These are phyloP conservation scores for Caenorhabditis zanzibari DNA, from an alignment of 2,888 invertebrate genomes.

Conservation along the genomic window DNA sequence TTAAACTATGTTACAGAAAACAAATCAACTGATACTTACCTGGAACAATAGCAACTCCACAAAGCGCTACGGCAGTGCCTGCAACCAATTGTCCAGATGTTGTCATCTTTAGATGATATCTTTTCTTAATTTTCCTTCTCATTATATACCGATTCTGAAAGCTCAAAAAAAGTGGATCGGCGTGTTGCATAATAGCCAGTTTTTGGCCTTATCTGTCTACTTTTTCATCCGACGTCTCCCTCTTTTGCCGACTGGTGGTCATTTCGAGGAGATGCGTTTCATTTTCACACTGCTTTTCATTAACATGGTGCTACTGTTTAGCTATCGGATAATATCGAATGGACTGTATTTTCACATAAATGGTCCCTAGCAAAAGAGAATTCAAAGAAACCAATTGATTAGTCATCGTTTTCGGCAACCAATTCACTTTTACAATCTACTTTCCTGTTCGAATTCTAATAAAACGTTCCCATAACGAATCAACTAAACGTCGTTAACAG, in stretches of 20 bases:
- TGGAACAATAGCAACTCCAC: conserved; percentile 63
- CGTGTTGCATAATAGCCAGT: conserved; percentile 62
- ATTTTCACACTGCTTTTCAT: background rate
- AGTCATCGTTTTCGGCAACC: conserved; percentile 3
- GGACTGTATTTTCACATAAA: too few species aligned
- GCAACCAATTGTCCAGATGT: conserved; percentile 59
- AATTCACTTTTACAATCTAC: background rate
- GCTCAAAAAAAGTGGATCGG: conserved; percentile 54
- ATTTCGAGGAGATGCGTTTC: conserved; percentile 16
- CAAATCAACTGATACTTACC: conserved; percentile 13
- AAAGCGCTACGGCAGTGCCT: conserved; percentile 59
- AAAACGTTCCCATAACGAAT: conserved; percentile 23
- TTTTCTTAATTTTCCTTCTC: background rate
- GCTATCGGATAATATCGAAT: too few species aligned
- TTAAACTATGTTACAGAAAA: background rate
- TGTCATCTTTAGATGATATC: conserved; percentile 51
- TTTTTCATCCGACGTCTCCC: conserved; percentile 31
- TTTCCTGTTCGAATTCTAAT: background rate
- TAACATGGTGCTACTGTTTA: background rate
- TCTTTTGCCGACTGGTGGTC: background rate
- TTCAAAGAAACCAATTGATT: too few species aligned
- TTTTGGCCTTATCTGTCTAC: conserved; percentile 45
- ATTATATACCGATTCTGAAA: conserved; percentile 40
- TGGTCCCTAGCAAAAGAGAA: too few species aligned
- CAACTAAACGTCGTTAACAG: conserved; percentile 1